Conservation (phyloP, 2,797 vertebrate species). For the Centroberyx gerrardi region DNA sequence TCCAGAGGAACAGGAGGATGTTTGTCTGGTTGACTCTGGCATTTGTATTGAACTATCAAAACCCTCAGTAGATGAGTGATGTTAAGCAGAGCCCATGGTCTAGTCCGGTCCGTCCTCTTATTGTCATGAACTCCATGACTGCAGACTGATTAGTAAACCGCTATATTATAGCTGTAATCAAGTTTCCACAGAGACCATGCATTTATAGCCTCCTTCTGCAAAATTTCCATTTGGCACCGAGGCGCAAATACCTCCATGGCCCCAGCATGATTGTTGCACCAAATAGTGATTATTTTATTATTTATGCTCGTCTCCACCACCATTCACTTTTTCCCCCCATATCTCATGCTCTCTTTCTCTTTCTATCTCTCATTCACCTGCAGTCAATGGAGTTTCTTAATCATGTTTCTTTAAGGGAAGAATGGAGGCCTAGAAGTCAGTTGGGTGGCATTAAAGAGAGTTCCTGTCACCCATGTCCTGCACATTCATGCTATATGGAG, state of each 20-base stretch:
- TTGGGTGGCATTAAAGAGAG: conserved; percentile 1
- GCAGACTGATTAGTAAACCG: conserved; percentile 43
- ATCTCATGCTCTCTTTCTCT: conserved; percentile 2
- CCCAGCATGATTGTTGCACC: conserved; percentile 20
- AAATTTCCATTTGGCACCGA: conserved; percentile 22
- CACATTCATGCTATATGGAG: conserved; percentile 14
- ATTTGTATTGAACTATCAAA: conserved; percentile 34
- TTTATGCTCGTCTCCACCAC: not conserved
- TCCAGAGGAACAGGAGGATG: conserved; percentile 51
- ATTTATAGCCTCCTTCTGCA: conserved; percentile 14
- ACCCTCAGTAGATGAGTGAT: conserved; percentile 42
- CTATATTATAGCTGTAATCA: conserved; percentile 27
- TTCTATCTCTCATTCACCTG: not conserved
- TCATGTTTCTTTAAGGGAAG: not conserved
- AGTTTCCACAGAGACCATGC: conserved; percentile 17
- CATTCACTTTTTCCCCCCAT: not conserved
- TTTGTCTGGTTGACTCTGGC: conserved; percentile 56
- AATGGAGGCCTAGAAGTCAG: not conserved
- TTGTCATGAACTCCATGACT: conserved; percentile 47
- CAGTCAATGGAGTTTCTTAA: not conserved
- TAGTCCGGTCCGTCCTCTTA: conserved; percentile 15
- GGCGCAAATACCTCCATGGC: conserved; percentile 5
- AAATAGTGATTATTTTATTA: not conserved
- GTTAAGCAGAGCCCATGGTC: conserved; percentile 30
- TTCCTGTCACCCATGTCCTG: conserved; percentile 14